Base-by-base conservation (phyloP, 2,888 invertebrate genomes). In the Drosophila borborema region DNA sequence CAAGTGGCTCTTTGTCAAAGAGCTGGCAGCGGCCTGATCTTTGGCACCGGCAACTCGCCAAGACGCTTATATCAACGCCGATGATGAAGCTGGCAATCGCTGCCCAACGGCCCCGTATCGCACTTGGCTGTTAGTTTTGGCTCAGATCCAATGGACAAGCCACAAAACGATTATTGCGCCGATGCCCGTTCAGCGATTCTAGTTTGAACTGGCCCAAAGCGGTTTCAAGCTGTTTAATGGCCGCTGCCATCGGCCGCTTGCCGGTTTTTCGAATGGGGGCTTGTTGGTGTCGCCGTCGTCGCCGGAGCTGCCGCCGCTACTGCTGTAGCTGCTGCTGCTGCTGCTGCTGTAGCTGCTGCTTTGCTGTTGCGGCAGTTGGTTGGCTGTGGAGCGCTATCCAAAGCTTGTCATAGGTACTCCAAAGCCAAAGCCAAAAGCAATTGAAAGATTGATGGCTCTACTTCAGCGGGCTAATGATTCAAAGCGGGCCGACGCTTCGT, bases 151-250 rank as follows among this genome's bases (percentile, higher is more conserved):
- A 54, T 62, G 49, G 70, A 54, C 54, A 64, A 40, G 49, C 59
- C 45, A 61, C 66, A 74, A 66, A 70, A 56, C 69, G 80, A 64
- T 66, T 76, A 80, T 69, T 66, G 61, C 61, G 78, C 61, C 64
- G 54, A 43, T 53, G 68, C 61, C 60, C 60, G 65, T 76, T 80
- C 68, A 76, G 40, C 64, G 77, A 89, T 87, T 89, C 87, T 87
- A 87, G 87, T 87, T 87, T 74, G 7, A 87, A 86, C 87, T 75
- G 86, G 77, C 81, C 63, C 46, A 67, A 87, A 83, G 89, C 73
- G 74, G 89, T 81, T 89, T 72, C 43, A 70, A 73, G 86, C 86
- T 74, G 89, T 75, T 80, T 62, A 61, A 73, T 55, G 53, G 56
- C 68, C 43, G 59, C 66, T 46, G 56, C 46, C 64, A 71, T 58